These are phyloP conservation scores for Aplocera efformata DNA, from an alignment of 2,888 invertebrate species.

Conservation along the genomic window DNA sequence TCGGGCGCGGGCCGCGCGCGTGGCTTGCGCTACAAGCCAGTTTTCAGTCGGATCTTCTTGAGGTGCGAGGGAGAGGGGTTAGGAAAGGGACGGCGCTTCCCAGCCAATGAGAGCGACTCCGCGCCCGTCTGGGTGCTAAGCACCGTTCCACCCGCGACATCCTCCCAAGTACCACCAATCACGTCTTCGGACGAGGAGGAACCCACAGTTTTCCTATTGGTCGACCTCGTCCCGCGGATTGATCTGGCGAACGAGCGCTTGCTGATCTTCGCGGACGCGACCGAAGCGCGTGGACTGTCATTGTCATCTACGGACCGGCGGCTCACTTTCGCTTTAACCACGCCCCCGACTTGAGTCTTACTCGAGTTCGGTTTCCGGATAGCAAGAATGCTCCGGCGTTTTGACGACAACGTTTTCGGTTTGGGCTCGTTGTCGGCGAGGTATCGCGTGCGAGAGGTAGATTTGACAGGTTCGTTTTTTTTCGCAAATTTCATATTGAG, in stretches of 20 bases:
- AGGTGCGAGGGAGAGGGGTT: conserved; percentile 54
- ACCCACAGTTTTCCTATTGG: conserved; percentile 39
- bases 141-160: conserved; percentile 50
- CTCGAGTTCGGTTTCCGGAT: conserved; percentile 66
- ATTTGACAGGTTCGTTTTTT: conserved; percentile 57
- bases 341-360: conserved; percentile 55
- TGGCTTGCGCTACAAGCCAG: conserved; percentile 58
- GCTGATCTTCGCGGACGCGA: conserved; percentile 46
- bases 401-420: conserved; percentile 56
- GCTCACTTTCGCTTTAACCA: conserved; percentile 46
- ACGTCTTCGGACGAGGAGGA: conserved; percentile 61
- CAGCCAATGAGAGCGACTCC: conserved; percentile 27
- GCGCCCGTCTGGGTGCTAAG: conserved; percentile 27
- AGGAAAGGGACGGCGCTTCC: conserved; percentile 54
- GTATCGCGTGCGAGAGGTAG: conserved; percentile 52
- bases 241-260: conserved; percentile 57
- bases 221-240: conserved; percentile 32
- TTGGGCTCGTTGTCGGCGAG: conserved; percentile 63
- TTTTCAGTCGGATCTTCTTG: conserved; percentile 70
- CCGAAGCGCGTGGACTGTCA: conserved; percentile 48
- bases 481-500: conserved; percentile 53
- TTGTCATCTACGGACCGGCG: conserved; percentile 59
- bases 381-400: conserved; percentile 64
- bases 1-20: conserved; percentile 43
- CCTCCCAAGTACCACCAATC: conserved; percentile 50